phyloP scores from a whole-genome alignment of 2,888 invertebrate genomes.

The Heliconius sara region DNA sequence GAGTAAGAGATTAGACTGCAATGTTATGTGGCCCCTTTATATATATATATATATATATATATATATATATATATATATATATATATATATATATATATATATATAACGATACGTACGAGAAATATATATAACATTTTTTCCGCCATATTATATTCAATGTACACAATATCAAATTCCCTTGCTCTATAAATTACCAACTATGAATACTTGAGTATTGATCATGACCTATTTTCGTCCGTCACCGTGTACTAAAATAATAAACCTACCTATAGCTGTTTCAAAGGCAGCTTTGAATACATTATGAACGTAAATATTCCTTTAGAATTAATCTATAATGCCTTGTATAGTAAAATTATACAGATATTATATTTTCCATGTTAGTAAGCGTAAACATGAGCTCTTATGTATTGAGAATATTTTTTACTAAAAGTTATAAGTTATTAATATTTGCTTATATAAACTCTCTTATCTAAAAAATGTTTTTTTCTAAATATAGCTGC shows the following conservation, averaged over 20 bases:
- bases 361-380: not conserved
- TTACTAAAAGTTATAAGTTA: too few relatives aligned
- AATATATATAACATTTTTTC: not conserved
- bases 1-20: too few relatives aligned
- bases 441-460: too few relatives aligned
- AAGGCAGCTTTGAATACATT: conserved; percentile 14
- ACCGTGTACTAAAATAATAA: conserved; percentile 15
- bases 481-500: too few relatives aligned
- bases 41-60: too few relatives aligned
- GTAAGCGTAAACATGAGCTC: not conserved
- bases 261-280: conserved; percentile 6
- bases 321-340: not conserved
- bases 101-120: too few relatives aligned
- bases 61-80: too few relatives aligned
- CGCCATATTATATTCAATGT: not conserved
- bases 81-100: too few relatives aligned
- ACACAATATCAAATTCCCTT: not conserved
- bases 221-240: conserved; percentile 18
- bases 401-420: not conserved
- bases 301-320: conserved; percentile 1
- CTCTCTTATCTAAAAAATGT: too few relatives aligned
- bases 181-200: not conserved
- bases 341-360: not conserved
- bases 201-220: conserved; percentile 28
- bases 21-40: too few relatives aligned